Conservation (phyloP, 2,888 invertebrate species). For the Elegia similella region DNA sequence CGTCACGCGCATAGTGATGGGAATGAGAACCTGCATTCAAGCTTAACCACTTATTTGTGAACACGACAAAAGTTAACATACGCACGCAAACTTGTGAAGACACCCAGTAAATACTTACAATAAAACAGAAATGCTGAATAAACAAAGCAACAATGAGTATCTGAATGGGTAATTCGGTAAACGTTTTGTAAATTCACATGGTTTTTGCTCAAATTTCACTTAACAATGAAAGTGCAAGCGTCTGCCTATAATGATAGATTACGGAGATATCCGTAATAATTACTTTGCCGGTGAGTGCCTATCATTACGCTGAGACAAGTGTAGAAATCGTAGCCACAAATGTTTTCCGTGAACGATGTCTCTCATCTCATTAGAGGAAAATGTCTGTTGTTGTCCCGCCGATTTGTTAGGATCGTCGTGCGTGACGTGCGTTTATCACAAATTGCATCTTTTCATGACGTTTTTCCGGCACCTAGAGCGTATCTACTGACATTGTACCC, state of each 20-base stretch:
- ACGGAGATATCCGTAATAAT: slow-evolving; percentile 10
- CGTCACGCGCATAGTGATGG: slow-evolving; percentile 39
- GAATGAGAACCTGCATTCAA: slow-evolving; percentile 35
- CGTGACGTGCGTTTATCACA: slow-evolving; percentile 45
- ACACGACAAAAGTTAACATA: slow-evolving; percentile 8
- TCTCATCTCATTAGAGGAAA: slow-evolving; percentile 56
- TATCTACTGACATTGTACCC: background rate
- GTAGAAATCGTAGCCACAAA: slow-evolving; percentile 46
- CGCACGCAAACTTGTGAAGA: slow-evolving; percentile 1
- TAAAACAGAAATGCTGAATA: background rate
- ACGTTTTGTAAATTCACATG: slow-evolving; percentile 9
- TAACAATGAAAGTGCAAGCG: slow-evolving; percentile 16
- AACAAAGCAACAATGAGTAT: slow-evolving; percentile 11
- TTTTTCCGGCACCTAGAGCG: background rate
- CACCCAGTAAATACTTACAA: background rate
- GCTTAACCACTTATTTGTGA: slow-evolving; percentile 19
- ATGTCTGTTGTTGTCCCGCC: slow-evolving; percentile 40
- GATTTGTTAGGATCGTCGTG: slow-evolving; percentile 40
- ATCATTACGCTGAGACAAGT: slow-evolving; percentile 32
- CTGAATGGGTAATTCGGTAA: background rate
- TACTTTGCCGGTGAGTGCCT: slow-evolving; percentile 16
- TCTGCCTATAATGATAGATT: slow-evolving; percentile 14
- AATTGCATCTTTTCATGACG: slow-evolving; percentile 26
- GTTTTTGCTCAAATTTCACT: slow-evolving; percentile 15
- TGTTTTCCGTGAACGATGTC: slow-evolving; percentile 43